Evolutionary conservation across 1,140 invertebrate species (phyloP).

Genomic region (Wasmannia auropunctata): DNA sequence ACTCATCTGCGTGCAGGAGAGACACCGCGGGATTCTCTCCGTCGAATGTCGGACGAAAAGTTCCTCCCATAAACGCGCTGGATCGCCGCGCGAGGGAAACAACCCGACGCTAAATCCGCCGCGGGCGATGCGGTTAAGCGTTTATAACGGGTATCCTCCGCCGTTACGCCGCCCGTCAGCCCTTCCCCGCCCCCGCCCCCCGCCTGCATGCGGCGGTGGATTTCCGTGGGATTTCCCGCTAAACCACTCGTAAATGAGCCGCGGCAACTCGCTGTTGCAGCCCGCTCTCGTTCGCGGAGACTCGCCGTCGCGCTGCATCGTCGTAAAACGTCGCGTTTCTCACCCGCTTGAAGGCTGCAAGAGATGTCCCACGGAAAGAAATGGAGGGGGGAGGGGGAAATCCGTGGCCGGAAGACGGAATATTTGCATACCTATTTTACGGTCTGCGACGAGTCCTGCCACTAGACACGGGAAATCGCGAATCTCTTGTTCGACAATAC

Average conservation of each 20-base stretch:
- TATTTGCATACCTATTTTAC: conserved; percentile 16
- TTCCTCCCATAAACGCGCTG: background rate
- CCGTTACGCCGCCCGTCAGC: conserved; percentile 21
- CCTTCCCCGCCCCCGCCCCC: too few species aligned
- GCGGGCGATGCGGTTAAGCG: background rate
- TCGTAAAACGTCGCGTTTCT: conserved; percentile 38
- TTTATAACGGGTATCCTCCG: conserved; percentile 12
- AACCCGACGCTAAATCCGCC: background rate
- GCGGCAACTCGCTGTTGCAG: background rate
- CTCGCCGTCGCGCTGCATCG: background rate
- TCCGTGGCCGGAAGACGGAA: background rate
- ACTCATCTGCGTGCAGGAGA: too few species aligned
- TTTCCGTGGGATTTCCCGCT: conserved; percentile 12
- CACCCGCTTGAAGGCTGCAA: background rate
- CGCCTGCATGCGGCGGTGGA: background rate
- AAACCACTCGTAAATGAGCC: conserved; percentile 39
- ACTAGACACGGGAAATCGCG: background rate
- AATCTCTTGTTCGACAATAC: background rate
- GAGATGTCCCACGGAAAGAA: background rate
- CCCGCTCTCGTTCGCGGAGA: background rate
- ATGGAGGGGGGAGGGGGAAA: too few species aligned
- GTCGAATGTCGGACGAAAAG: background rate
- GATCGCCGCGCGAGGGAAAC: background rate
- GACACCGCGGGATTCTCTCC: background rate
- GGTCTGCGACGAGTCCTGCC: background rate